Evolutionary conservation across 2,113 vertebrate genomes (phyloP).

Genomic region (Oxyura jamaicensis): DNA sequence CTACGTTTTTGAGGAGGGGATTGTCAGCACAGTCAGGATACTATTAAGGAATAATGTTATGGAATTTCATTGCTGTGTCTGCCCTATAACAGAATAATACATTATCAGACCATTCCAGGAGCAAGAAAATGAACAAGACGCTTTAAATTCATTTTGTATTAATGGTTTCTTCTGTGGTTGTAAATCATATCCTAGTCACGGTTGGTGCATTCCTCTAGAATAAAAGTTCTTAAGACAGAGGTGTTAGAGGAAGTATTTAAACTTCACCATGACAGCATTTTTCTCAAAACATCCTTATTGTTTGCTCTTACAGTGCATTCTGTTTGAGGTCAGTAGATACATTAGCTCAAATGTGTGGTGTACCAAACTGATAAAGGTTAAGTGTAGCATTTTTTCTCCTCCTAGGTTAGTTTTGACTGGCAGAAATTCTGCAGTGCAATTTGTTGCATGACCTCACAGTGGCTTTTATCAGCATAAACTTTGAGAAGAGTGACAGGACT

Average conservation of each 20-base stretch:
- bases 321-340: not conserved
- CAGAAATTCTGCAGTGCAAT: not conserved
- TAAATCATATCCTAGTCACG: not conserved
- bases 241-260: not conserved
- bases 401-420: not conserved
- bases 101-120: not conserved
- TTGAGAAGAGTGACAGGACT: rapidly evolving
- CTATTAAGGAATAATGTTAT: not conserved
- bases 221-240: not conserved
- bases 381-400: not conserved
- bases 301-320: not conserved
- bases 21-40: not conserved
- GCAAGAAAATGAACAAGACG: not conserved
- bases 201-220: not conserved
- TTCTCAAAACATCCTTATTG: not conserved
- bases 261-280: not conserved
- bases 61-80: not conserved
- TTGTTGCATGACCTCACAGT: not conserved
- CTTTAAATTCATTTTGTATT: not conserved
- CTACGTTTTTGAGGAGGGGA: not conserved
- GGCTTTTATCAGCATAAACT: not conserved
- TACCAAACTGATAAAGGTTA: not conserved
- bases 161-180: not conserved
- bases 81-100: not conserved
- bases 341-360: not conserved